Conservation (phyloP, 2,113 vertebrate genomes). For the Gallinago media region DNA sequence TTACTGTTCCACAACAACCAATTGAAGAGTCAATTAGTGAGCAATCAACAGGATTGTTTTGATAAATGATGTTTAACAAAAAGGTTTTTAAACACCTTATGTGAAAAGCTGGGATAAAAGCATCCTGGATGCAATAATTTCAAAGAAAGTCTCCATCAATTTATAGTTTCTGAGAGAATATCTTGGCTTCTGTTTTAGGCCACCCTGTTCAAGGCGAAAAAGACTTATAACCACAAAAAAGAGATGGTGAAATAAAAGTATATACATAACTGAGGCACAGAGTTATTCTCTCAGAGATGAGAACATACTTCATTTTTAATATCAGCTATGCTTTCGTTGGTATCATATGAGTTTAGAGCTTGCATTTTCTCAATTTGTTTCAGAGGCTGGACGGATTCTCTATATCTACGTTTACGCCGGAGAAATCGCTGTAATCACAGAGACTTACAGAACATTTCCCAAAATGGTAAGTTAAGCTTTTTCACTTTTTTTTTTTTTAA, state of each 20-base stretch:
- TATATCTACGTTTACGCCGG: constrained; percentile 73
- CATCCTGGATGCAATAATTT: not conserved
- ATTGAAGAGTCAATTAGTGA: constrained; percentile 25
- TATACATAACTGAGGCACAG: not conserved
- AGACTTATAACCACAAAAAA: not conserved
- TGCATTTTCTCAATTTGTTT: constrained; percentile 40
- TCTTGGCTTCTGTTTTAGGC: not conserved
- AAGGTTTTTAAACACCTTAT: not conserved
- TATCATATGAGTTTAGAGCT: not conserved
- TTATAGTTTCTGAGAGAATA: not conserved
- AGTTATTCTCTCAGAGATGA: not conserved
- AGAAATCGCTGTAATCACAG: constrained; percentile 84
- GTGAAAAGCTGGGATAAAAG: not conserved
- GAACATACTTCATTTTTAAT: not conserved
- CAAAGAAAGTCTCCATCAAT: not conserved
- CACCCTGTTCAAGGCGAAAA: not conserved
- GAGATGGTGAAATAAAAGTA: not conserved
- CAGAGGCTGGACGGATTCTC: constrained; percentile 77
- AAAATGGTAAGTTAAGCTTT: constrained; percentile 71
- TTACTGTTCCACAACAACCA: not conserved
- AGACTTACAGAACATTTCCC: constrained; percentile 81
- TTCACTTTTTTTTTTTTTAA: not conserved
- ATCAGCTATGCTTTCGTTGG: not conserved
- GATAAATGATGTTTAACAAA: not conserved
- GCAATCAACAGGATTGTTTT: not conserved